Evolutionary conservation across 1,140 invertebrate genomes (phyloP).

Genomic region (Zaprionus vittiger): DNA sequence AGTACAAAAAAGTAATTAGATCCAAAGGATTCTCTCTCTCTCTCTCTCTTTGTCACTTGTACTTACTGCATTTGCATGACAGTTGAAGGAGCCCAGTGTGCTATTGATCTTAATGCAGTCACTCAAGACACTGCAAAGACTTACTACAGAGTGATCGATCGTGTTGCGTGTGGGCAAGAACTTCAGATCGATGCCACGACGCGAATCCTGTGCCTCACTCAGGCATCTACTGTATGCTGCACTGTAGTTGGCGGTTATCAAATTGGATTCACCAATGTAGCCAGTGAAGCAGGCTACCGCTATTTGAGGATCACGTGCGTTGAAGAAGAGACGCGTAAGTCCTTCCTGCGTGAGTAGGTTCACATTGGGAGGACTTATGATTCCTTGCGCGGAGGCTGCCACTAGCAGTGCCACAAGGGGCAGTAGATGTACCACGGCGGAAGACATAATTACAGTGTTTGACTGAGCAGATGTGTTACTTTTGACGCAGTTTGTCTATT

Average conservation of each 20-base stretch:
- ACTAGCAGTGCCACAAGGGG: constrained; percentile 37
- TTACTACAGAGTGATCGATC: constrained; percentile 44
- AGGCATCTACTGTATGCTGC: constrained; percentile 56
- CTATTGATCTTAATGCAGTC: constrained; percentile 46
- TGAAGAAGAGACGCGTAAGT: constrained; percentile 70
- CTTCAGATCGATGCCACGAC: constrained; percentile 59
- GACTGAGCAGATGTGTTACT: constrained; percentile 27
- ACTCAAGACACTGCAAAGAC: constrained; percentile 50
- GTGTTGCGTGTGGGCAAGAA: constrained; percentile 48
- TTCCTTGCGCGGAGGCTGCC: constrained; percentile 17
- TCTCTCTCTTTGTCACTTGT: neutral
- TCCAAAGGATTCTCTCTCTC: neutral
- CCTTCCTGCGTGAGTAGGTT: constrained; percentile 65
- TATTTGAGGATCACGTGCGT: constrained; percentile 60
- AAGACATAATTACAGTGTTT: constrained; percentile 13
- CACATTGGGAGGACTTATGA: constrained; percentile 57
- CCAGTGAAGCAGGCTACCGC: constrained; percentile 72
- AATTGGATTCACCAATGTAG: constrained; percentile 71
- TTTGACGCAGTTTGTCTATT: constrained; percentile 67
- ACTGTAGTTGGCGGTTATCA: constrained; percentile 64
- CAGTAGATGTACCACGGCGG: neutral
- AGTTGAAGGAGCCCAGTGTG: constrained; percentile 70
- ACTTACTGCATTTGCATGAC: constrained; percentile 71
- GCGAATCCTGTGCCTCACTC: constrained; percentile 33
- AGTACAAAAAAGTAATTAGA: neutral